Percentiles rank a stretch among this genome's conserved stretches.
Evolutionary conservation across 2,888 invertebrate species (phyloP).

Genomic region (Cerastis leucographa): DNA sequence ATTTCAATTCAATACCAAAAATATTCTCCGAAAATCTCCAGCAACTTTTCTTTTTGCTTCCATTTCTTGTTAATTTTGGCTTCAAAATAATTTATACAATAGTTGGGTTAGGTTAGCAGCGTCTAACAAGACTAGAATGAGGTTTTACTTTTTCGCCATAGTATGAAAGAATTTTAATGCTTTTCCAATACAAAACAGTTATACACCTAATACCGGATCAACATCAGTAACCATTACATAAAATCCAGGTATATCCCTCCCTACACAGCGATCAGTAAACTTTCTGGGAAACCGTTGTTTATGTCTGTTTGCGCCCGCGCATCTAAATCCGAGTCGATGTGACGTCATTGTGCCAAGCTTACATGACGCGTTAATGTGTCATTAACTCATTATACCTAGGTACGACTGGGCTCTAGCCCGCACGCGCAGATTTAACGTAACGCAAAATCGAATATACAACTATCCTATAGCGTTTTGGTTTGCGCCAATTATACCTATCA

Average conservation of each 20-base stretch:
- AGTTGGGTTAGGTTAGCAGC: neutral
- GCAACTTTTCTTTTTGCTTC: neutral
- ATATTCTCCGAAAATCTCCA: neutral
- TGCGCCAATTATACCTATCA: neutral
- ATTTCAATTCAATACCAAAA: neutral
- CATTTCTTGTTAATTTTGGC: too few species aligned
- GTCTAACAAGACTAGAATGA: neutral
- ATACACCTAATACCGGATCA: neutral
- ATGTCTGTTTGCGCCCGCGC: conserved; percentile 42
- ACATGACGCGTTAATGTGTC: conserved; percentile 46
- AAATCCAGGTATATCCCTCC: neutral
- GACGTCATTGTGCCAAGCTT: conserved; percentile 43
- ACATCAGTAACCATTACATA: neutral
- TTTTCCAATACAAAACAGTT: neutral
- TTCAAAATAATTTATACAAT: neutral
- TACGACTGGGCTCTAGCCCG: neutral
- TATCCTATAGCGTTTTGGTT: neutral
- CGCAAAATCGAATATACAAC: neutral
- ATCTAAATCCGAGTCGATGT: conserved; percentile 42
- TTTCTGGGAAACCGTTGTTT: conserved; percentile 47
- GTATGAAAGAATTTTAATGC: neutral
- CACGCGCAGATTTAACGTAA: neutral
- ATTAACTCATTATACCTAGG: conserved; percentile 26
- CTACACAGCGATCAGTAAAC: conserved; percentile 9
- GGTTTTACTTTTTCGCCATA: neutral